Conservation (phyloP, 2,888 invertebrate species). For the Megalurothrips usitatus region DNA sequence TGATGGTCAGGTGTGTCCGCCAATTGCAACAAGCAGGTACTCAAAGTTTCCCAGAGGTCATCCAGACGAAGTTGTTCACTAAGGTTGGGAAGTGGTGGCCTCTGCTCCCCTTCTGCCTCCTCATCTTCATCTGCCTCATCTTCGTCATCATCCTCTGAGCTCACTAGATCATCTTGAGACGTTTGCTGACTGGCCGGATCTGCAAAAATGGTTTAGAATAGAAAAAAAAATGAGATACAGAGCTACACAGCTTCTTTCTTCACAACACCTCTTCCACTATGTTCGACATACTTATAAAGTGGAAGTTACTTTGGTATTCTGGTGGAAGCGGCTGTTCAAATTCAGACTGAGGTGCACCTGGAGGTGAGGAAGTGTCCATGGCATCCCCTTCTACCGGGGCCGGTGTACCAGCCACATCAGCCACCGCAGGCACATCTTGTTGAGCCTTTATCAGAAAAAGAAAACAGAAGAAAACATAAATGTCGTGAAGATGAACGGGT, state of each 20-base stretch:
- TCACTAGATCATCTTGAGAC: neutral
- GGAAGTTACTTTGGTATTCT: neutral
- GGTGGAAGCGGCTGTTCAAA: neutral
- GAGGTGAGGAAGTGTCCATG: conserved; percentile 43
- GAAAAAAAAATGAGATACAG: neutral
- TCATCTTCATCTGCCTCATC: conserved; percentile 34
- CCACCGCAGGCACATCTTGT: neutral
- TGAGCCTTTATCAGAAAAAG: neutral
- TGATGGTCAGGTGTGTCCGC: conserved; percentile 82
- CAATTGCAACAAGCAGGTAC: conserved; percentile 70
- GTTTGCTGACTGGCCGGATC: neutral
- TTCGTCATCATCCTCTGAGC: conserved; percentile 38
- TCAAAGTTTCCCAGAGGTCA: conserved; percentile 71
- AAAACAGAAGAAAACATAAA: neutral
- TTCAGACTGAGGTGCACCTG: conserved; percentile 36
- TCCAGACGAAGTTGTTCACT: conserved; percentile 69
- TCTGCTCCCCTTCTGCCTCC: conserved; percentile 36
- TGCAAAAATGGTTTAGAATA: neutral
- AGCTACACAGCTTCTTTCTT: neutral
- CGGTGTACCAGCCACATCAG: neutral
- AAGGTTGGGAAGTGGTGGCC: conserved; percentile 51
- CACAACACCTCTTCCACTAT: neutral
- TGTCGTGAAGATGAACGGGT: too few relatives aligned
- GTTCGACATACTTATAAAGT: neutral
- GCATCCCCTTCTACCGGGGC: conserved; percentile 39